phyloP scores from a whole-genome alignment of 2,113 vertebrate species.

The Podarcis muralis region DNA sequence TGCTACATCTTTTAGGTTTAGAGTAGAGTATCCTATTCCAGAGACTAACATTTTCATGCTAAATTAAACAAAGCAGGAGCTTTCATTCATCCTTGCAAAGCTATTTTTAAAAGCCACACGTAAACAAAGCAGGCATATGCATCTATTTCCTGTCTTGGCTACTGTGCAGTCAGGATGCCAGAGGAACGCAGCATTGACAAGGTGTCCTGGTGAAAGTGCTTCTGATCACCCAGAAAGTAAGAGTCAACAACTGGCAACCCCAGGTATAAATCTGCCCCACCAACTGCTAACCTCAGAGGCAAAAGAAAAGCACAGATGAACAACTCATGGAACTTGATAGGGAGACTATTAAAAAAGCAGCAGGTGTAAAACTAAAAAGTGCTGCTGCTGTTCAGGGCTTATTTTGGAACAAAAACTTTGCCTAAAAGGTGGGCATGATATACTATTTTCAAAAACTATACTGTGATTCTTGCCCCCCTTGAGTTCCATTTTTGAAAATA shows the following conservation, averaged over 20 bases:
- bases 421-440: not conserved
- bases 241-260: not conserved
- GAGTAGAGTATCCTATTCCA: not conserved
- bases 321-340: not conserved
- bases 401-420: not conserved
- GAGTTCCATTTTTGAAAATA: too few species aligned
- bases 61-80: not conserved
- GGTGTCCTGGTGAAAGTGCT: not conserved
- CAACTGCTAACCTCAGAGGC: not conserved
- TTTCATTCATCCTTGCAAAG: not conserved
- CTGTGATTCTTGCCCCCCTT: too few species aligned
- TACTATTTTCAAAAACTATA: too few species aligned
- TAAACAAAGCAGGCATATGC: not conserved
- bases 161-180: not conserved
- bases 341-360: not conserved
- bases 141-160: not conserved
- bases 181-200: too few species aligned
- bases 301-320: not conserved
- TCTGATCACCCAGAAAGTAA: not conserved
- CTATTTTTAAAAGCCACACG: not conserved
- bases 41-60: not conserved
- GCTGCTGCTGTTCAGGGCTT: not conserved
- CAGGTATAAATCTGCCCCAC: not conserved
- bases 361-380: not conserved
- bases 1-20: not conserved